Base-by-base conservation (phyloP, 2,888 invertebrate species). In the Isotomurus palustris region DNA sequence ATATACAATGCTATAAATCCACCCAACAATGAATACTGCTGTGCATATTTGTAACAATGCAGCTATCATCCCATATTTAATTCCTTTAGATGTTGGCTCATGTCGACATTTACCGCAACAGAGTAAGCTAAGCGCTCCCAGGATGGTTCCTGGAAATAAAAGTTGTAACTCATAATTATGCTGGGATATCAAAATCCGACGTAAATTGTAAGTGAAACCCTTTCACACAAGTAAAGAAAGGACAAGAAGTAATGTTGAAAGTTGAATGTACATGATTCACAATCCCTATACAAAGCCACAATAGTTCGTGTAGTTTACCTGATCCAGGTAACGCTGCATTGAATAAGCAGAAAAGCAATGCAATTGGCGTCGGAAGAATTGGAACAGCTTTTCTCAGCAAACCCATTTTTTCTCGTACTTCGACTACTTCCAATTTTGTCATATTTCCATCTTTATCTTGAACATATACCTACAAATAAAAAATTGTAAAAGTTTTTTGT, bases 1-100 rank as follows among this genome's bases (percentile, higher is more conserved):
- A 53, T 69, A 69, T 52, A 63, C 56, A 55, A 69, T 69, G 45
- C 67, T 68, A 51, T 64, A 69, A 32, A 69, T 69, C 66, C 66
- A 69, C 2, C 69, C 69, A 36, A 69, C 43, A 21, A 69, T 58
- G 22, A 69, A 53, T 51, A 62, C 45, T 19, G 58, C 51, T 32
- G 63, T 60, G 21, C 58, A 25, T 24, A 69, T 29, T 56, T 69
- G 69, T 6, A 69, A n/a, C 1, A 60, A 22, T 21, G 63, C 67
- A n/a, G 69, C 69, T 10, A 69, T 12, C n/a, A 69, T 36, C 17
- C 69, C 69, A 44, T 66, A 69, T 58, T 67, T 66, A 21, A 69
- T 53, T 50, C 69, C 69, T 10, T 51, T 50, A 12, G 54, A 43
- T 35, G 49, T 36, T 48, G 36, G 44, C 40, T 69, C 66, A 54